Base-by-base conservation (phyloP, 2,888 invertebrate species). In the Tigriopus californicus region DNA sequence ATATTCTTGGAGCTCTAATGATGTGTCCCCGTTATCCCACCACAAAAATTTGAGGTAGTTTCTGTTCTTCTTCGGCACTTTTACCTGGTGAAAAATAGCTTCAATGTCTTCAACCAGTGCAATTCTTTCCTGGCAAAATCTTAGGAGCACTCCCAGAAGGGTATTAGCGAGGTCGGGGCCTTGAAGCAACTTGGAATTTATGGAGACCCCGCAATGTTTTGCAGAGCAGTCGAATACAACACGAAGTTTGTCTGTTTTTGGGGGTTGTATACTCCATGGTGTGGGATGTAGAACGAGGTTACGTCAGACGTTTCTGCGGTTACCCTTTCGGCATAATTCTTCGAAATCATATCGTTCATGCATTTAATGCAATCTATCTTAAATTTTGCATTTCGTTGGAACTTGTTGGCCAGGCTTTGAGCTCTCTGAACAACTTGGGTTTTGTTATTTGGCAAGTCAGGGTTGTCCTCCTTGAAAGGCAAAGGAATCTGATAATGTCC, bases 151-250 rank as follows among this genome's bases (percentile, higher is more conserved):
- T 10, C 56, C 49, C 12, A 60, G 20, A 6, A 60, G 15, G 4
- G 48, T 49, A 24, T 60, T 60, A 10, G 40, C 48, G 11, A 60
- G 49, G 22, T 56, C 56, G 3, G 60, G 60, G 2, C 60, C 56
- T 42, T 60, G 56, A 4, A 56, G 41, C 1, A 60, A 33, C 18
- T 48, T 49, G 12, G n/a, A 33, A 18, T 60, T 60, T 4, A 60
- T n/a, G 8, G 60, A 56, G 2, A 49, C 20, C 10, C 44, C 52
- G 41, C 59, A 49, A 20, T 59, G 20, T 20, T 18, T 46, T 18
- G 63, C 62, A 6, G 63, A 55, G 0, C 61, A 61, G 20, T 65
- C 63, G 41, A 64, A 64, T 1, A 65, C 65, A 1, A 65, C 24
- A 8, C 65, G 41, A 1, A 63, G 15, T 42, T 64, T 63, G 11